Evolutionary conservation across 2,888 invertebrate genomes (phyloP).

Genomic region (Dicyrtoma fusca): DNA sequence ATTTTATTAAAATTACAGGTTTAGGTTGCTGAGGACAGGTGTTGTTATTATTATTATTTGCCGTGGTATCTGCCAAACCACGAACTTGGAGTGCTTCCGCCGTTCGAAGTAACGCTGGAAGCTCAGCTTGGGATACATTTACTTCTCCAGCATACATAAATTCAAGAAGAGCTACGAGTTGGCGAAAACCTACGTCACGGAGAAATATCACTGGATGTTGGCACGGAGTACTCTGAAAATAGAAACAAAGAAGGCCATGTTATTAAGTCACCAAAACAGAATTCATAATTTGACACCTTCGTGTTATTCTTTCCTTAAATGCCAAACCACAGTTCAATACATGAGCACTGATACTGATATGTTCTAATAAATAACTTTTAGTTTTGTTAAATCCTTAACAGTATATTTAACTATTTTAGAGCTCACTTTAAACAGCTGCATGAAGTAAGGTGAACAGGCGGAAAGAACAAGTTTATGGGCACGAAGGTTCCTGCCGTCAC

Average conservation of each 20-base stretch:
- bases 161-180: constrained; percentile 76
- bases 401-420: background rate
- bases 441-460: constrained; percentile 86
- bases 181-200: constrained; percentile 78
- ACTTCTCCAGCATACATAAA: constrained; percentile 87
- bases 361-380: background rate
- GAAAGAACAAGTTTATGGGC: constrained; percentile 81
- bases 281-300: too few species aligned
- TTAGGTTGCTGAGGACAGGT: constrained; percentile 35
- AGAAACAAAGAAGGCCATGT: background rate
- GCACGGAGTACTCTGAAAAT: constrained; percentile 74
- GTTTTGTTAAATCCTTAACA: background rate
- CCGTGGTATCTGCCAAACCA: constrained; percentile 76
- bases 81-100: constrained; percentile 88
- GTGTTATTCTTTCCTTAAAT: too few species aligned
- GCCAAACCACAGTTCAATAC: too few species aligned
- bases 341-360: too few species aligned
- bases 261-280: background rate
- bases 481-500: constrained; percentile 79
- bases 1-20: constrained; percentile 35
- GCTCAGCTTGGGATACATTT: constrained; percentile 86
- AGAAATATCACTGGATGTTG: constrained; percentile 84
- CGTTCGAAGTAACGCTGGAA: constrained; percentile 88
- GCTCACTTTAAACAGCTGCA: constrained; percentile 81
- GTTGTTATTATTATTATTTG: constrained; percentile 50